Conservation (phyloP, 2,113 vertebrate genomes). For the Micronycteris hirsuta region DNA sequence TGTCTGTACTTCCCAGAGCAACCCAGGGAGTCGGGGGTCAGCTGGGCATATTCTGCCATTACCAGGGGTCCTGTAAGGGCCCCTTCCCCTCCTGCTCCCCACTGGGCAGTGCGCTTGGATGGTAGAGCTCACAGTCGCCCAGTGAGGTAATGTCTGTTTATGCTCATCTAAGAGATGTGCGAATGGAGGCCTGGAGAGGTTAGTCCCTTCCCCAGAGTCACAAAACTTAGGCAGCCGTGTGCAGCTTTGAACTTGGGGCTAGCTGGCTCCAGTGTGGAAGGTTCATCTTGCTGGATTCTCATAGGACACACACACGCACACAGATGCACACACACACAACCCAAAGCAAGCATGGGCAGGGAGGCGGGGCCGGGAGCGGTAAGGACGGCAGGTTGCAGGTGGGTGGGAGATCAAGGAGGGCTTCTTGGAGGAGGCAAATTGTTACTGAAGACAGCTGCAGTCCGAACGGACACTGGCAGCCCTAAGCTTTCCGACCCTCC, state of each 20-base stretch:
- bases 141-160: background rate
- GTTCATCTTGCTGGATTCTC: background rate
- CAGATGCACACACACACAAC: background rate
- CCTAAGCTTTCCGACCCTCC: background rate
- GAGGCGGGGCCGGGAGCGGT: background rate
- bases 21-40: background rate
- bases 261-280: background rate
- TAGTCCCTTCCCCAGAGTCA: background rate
- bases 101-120: background rate
- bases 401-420: background rate
- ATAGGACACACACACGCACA: too few relatives aligned
- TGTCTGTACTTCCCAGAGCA: background rate
- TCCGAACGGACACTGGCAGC: rapidly evolving
- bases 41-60: background rate
- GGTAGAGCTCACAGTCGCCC: background rate
- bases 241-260: background rate
- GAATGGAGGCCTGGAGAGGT: background rate
- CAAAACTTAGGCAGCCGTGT: background rate
- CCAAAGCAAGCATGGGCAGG: background rate
- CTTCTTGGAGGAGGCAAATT: background rate
- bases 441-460: background rate
- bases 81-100: background rate
- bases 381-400: background rate
- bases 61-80: background rate
- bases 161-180: background rate